A percentile compares a stretch with the other conserved stretches of the same genome.
phyloP scores from a whole-genome alignment of 37 sponge, comb jelly and placozoan species.

The Spongilla lacustris region DNA sequence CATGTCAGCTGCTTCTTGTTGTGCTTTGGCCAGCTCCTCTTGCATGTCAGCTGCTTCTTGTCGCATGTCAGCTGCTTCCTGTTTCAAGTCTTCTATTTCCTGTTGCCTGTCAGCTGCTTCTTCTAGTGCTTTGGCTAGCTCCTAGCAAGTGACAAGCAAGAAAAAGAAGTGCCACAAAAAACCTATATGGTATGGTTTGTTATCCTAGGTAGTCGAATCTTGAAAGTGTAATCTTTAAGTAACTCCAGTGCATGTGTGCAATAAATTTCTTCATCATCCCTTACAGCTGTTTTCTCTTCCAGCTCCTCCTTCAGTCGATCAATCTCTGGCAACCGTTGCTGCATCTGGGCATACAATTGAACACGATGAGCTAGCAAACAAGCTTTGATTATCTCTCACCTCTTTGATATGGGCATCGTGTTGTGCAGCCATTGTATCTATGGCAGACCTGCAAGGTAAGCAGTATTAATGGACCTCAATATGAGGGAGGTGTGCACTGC shows the following conservation, averaged over 20 bases:
- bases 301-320: background rate
- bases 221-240: too few species aligned
- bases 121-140: background rate
- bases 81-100: too few species aligned
- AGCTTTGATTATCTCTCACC: too few species aligned
- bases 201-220: too few species aligned
- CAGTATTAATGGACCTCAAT: background rate
- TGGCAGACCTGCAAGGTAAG: slow-evolving; percentile 39
- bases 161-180: too few species aligned
- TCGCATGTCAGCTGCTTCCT: too few species aligned
- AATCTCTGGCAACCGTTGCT: background rate
- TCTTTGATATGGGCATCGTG: slow-evolving; percentile 52
- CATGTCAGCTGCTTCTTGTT: background rate
- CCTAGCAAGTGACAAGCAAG: too few species aligned
- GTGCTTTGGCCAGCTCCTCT: too few species aligned
- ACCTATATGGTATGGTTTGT: too few species aligned
- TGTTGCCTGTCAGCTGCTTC: background rate
- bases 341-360: background rate
- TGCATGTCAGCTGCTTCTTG: too few species aligned
- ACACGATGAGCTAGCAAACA: too few species aligned
- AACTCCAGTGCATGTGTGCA: background rate
- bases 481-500: background rate
- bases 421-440: slow-evolving; percentile 51
- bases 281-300: background rate
- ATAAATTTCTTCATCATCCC: too few species aligned